A percentile compares a stretch with the other conserved stretches of the same genome.
Conservation (phyloP, 2,113 vertebrate genomes). For the Psilopsiagon aurifrons region DNA sequence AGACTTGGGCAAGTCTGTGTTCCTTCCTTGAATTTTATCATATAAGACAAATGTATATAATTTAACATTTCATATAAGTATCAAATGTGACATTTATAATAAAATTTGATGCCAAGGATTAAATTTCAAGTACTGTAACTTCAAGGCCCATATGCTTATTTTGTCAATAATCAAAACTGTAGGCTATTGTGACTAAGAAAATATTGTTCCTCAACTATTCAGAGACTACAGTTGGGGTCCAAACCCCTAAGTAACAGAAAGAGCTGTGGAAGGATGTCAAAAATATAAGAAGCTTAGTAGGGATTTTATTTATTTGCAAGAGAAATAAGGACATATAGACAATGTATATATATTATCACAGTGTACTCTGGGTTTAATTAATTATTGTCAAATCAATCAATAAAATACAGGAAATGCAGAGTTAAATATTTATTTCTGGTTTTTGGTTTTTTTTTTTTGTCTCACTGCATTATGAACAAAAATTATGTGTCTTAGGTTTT, state of each 20-base stretch:
- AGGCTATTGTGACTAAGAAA: slow-evolving; percentile 33
- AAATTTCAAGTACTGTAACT: slow-evolving; percentile 43
- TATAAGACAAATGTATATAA: slow-evolving; percentile 22
- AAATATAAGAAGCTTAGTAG: neutral
- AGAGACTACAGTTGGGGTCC: neutral
- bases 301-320: neutral
- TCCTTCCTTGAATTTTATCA: slow-evolving; percentile 25
- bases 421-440: neutral
- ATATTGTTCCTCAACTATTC: slow-evolving; percentile 21
- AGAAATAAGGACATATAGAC: neutral
- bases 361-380: neutral
- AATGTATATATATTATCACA: neutral
- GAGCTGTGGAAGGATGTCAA: neutral
- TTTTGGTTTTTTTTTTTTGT: neutral
- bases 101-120: slow-evolving; percentile 47
- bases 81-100: slow-evolving; percentile 61
- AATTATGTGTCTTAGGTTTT: neutral
- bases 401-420: neutral
- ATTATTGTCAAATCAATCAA: neutral
- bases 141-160: slow-evolving; percentile 30
- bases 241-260: neutral
- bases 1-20: neutral
- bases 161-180: slow-evolving; percentile 62
- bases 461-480: neutral
- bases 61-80: slow-evolving; percentile 36